phyloP scores from a whole-genome alignment of 64 coral and sea anemone species.

The Acropora tenuis region DNA sequence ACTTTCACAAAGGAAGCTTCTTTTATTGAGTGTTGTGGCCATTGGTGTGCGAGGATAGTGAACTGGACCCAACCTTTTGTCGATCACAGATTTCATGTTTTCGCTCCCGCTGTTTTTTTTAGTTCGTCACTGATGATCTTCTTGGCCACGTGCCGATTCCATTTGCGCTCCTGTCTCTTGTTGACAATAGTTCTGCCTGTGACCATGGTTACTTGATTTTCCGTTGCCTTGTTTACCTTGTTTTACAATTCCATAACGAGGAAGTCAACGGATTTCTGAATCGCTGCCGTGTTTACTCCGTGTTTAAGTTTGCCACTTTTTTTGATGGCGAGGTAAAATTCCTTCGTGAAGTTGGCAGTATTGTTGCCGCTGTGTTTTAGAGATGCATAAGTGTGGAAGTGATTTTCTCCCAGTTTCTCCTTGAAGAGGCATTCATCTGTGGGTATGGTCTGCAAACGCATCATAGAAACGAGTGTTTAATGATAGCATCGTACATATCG shows the following conservation, averaged over 20 bases:
- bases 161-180: neutral
- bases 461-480: neutral
- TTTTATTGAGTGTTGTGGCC: too few species aligned
- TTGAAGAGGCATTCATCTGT: slow-evolving; percentile 87
- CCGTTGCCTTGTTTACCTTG: neutral
- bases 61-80: too few species aligned
- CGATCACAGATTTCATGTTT: too few species aligned
- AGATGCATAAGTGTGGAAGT: slow-evolving; percentile 80
- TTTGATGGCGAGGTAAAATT: slow-evolving; percentile 90
- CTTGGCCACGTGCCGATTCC: neutral
- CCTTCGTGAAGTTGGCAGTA: slow-evolving; percentile 40
- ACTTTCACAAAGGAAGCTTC: too few species aligned
- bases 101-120: neutral
- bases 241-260: slow-evolving; percentile 47
- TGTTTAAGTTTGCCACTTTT: slow-evolving; percentile 84
- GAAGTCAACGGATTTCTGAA: slow-evolving; percentile 76
- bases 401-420: slow-evolving; percentile 70
- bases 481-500: too few species aligned
- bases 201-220: neutral
- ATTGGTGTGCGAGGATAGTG: too few species aligned
- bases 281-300: slow-evolving; percentile 64
- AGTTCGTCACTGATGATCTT: neutral
- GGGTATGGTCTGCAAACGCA: slow-evolving; percentile 27
- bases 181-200: neutral
- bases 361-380: slow-evolving; percentile 80